phyloP scores from a whole-genome alignment of 2,113 vertebrate species.

The Galemys pyrenaicus region DNA sequence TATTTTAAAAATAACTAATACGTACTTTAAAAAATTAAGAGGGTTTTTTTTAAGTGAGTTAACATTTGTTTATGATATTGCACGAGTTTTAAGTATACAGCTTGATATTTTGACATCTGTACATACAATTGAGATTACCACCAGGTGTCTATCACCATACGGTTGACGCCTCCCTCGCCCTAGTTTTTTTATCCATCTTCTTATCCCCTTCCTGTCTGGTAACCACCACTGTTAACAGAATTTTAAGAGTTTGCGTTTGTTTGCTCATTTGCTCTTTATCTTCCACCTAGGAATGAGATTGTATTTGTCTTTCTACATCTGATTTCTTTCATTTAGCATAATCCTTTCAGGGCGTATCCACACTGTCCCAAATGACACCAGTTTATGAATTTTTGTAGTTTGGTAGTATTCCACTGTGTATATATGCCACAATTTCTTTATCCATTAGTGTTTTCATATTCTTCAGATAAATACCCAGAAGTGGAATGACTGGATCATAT shows the following conservation, averaged over 20 bases:
- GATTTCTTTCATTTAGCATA: neutral
- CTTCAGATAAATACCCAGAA: neutral
- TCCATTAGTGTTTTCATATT: neutral
- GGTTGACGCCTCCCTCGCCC: no score
- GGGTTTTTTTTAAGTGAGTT: neutral
- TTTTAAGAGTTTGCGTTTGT: neutral
- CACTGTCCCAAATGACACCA: no score
- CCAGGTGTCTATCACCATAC: no score
- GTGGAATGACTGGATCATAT: neutral
- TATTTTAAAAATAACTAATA: conserved; percentile 17
- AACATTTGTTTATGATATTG: neutral
- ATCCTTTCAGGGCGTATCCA: neutral
- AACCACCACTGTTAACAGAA: neutral
- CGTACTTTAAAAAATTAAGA: neutral
- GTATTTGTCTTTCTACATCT: neutral
- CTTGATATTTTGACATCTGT: neutral
- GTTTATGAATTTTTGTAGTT: no score
- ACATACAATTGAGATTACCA: neutral
- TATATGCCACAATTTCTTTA: no score
- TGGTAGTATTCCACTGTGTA: no score
- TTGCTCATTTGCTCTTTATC: neutral
- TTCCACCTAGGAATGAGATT: neutral
- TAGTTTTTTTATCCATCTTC: neutral
- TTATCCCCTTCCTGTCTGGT: neutral
- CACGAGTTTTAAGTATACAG: neutral